Base-by-base conservation (phyloP, 2,888 invertebrate genomes). In the Plemyria rubiginata region DNA sequence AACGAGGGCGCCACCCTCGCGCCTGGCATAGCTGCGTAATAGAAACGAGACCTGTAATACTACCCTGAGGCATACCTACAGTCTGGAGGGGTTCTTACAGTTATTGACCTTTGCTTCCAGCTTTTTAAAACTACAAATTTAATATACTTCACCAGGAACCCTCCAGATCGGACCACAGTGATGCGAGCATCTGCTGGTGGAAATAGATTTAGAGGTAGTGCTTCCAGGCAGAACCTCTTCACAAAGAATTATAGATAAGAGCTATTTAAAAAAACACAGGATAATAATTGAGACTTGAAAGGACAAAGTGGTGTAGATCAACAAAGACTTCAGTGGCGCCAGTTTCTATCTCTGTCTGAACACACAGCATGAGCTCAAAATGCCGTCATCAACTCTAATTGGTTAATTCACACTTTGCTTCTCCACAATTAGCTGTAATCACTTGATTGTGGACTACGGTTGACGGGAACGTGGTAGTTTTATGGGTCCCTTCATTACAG, bases 401-500 rank as follows among this genome's bases (percentile, higher is more conserved):
- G 78, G 74, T 75, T 79, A 80, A 80, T 79, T 79, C 76, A 80
- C 79, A 78, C 79, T 77, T 73, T 68, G 73, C 70, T 71, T 51
- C 68, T 68, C 61, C 36, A 68, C 80, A 79, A 79, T 79, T 79
- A 78, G 73, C 71, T 65, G 71, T 76, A 73, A 79, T 80, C 75
- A 79, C 74, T 73, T 75, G 71, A 79, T 78, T 75, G 73, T 58
- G 69, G 67, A 50, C 45, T 48, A 50, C 48, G 32, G 41, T 50
- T 48, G 15, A 41, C 50, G 46, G 15, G 45, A 29, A 36, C 7
- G 45, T 43, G 41, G 60, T 54, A 29, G 49, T 29, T 54, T 50
- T 49, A 49, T 49, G 15, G 15, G 49, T 49, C 32, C 45, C 36
- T 49, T 28, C 48, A 29, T 49, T n/a, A 5, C 2, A 49, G 43